phyloP scores from a whole-genome alignment of 2,113 vertebrate species.

The Nasalis larvatus region DNA sequence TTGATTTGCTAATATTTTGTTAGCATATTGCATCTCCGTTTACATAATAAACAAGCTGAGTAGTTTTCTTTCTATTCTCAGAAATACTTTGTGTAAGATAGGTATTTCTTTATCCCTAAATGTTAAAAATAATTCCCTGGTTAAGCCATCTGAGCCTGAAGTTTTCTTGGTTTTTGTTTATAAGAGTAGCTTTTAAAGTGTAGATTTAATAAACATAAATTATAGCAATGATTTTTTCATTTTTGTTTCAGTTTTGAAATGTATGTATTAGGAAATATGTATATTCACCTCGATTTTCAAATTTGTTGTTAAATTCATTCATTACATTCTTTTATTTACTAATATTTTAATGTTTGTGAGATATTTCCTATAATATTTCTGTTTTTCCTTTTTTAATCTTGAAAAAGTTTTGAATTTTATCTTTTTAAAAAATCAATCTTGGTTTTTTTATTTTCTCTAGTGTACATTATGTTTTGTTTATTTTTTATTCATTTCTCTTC shows the following conservation, averaged over 20 bases:
- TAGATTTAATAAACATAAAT: not conserved
- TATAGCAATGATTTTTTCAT: not conserved
- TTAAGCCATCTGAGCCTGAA: not conserved
- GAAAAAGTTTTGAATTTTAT: not conserved
- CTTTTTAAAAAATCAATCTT: not conserved
- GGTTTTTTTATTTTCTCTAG: not conserved
- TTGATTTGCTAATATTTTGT: not conserved
- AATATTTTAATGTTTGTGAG: not conserved
- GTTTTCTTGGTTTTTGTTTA: not conserved
- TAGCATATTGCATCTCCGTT: not conserved
- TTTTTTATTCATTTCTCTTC: not conserved
- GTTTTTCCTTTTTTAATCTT: not conserved
- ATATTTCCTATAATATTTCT: not conserved
- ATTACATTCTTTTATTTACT: not conserved
- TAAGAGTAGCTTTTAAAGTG: not conserved
- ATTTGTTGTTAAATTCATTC: not conserved
- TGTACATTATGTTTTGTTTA: not conserved
- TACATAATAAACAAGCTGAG: not conserved
- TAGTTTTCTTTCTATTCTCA: not conserved
- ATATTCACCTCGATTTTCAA: not conserved
- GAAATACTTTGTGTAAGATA: not conserved
- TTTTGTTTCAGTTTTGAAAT: not conserved
- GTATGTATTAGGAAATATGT: not conserved
- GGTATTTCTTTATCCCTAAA: not conserved
- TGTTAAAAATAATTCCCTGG: not conserved